Percentiles rank a stretch among this genome's conserved stretches.
Conservation (phyloP, 2,888 invertebrate genomes). For the Hirudinaria manillensis region DNA sequence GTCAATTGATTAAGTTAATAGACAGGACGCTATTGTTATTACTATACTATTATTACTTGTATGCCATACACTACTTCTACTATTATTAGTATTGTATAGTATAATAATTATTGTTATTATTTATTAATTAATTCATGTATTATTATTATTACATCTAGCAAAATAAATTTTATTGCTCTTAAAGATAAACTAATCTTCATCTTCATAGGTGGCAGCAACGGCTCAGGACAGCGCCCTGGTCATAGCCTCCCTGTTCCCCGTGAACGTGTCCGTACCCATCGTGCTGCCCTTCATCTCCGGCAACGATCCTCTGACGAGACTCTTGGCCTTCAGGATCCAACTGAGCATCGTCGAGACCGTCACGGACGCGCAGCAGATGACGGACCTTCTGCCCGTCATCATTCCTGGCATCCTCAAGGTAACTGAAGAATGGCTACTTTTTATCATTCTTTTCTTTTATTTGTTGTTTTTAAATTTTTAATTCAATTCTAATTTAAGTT, state of each 20-base stretch:
- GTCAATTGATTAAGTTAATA: too few relatives aligned
- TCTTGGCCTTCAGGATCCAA: constrained; percentile 82
- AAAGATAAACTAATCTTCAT: background rate
- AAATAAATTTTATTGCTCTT: too few relatives aligned
- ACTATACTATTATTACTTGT: background rate
- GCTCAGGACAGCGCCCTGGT: constrained; percentile 9
- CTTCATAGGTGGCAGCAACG: background rate
- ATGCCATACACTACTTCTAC: too few relatives aligned
- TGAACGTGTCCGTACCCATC: background rate
- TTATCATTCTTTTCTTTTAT: background rate
- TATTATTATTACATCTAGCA: too few relatives aligned
- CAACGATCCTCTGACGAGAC: constrained; percentile 57
- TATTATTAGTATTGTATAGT: too few relatives aligned
- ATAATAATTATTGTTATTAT: too few relatives aligned
- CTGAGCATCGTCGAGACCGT: constrained; percentile 43
- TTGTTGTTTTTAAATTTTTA: background rate
- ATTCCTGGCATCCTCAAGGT: constrained; percentile 84
- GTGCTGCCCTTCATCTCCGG: background rate
- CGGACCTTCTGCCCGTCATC: constrained; percentile 65
- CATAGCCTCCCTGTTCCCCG: background rate
- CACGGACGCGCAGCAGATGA: constrained; percentile 14
- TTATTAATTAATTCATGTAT: too few relatives aligned
- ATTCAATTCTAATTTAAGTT: background rate
- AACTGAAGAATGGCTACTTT: constrained; percentile 66
- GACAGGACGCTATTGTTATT: background rate